Base-by-base conservation (phyloP, 2,888 invertebrate genomes). In the Ophioninae sp. region DNA sequence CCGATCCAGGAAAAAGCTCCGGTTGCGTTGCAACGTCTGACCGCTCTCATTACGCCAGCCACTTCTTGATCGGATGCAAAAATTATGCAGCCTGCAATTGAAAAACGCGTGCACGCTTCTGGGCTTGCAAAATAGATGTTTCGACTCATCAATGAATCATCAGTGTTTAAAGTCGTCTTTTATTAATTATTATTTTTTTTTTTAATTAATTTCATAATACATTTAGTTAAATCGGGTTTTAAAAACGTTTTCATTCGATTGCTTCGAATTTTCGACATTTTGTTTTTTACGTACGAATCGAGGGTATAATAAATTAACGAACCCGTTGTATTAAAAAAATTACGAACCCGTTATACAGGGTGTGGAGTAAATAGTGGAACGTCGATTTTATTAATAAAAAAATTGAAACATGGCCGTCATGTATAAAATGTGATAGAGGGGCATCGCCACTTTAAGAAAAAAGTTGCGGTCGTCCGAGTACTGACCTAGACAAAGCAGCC, bases 1-100 rank as follows among this genome's bases (percentile, higher is more conserved):
- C 99, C 99, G 59, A 99, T 98, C 98, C 98, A 99, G 79, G 97
- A 97, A 94, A 99, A 99, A 75, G 95, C 95, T 7, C 97, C 97
- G 0, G 98, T 98, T 10, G 97, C 97, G 91, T 98, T 98, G 85
- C 95, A 95, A 6, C 98, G 94, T 81, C 97, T 95, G 0, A 98
- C 97, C 0, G 99, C 99, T 68, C 96, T 94, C 99, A 99, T 99
- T 82, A 99, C 96, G 57, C 97, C 98, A 0, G 98, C 98, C 8
- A 99, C 99, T 94, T 99, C 99, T 94, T 99, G 99, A 93, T 99
- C 99, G 0, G 98, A 98, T 0, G 97, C 99, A 93, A 98, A 99
- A 88, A 99, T 97, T 83, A 99, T 98, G 74, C 97, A 98, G 76
- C 98, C 98, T 98, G 94, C 17, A 59, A 79, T 56, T 13, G 74